phyloP scores from a whole-genome alignment of 2,113 vertebrate species.

The Gracilinanus agilis region DNA sequence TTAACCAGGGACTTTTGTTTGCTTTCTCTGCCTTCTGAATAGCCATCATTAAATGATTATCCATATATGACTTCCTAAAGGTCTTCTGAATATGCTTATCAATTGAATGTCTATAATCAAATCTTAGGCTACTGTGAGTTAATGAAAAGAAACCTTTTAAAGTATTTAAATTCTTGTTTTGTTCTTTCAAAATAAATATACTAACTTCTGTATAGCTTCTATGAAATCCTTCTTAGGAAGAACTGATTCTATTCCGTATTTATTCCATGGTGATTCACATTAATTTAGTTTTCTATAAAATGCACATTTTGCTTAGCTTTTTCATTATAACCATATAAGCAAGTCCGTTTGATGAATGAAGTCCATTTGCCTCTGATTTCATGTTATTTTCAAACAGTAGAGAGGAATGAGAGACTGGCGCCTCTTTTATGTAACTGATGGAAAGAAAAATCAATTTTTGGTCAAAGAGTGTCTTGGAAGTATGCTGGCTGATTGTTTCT shows the following conservation, averaged over 20 bases:
- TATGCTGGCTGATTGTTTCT: neutral
- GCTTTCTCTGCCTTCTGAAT: neutral
- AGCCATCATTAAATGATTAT: neutral
- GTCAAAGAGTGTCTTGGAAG: neutral
- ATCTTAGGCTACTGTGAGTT: neutral
- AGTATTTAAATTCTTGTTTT: constrained; percentile 34
- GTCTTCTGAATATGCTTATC: constrained; percentile 20
- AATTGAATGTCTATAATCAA: neutral
- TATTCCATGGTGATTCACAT: neutral
- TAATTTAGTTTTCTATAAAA: neutral
- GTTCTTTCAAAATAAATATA: neutral
- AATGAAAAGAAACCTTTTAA: constrained; percentile 25
- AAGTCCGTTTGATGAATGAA: neutral
- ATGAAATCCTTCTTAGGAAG: neutral
- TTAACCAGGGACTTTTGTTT: constrained; percentile 20
- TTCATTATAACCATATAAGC: neutral
- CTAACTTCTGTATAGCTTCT: neutral
- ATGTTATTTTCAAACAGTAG: constrained; percentile 7
- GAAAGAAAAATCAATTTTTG: neutral
- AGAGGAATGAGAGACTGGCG: neutral
- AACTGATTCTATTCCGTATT: neutral
- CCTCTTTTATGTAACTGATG: constrained; percentile 4
- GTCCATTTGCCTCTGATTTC: neutral
- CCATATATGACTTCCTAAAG: neutral
- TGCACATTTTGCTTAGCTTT: neutral